Percentiles rank a stretch among this genome's conserved stretches.
phyloP scores from a whole-genome alignment of 2,113 vertebrate species.

The Silurus asotus region DNA sequence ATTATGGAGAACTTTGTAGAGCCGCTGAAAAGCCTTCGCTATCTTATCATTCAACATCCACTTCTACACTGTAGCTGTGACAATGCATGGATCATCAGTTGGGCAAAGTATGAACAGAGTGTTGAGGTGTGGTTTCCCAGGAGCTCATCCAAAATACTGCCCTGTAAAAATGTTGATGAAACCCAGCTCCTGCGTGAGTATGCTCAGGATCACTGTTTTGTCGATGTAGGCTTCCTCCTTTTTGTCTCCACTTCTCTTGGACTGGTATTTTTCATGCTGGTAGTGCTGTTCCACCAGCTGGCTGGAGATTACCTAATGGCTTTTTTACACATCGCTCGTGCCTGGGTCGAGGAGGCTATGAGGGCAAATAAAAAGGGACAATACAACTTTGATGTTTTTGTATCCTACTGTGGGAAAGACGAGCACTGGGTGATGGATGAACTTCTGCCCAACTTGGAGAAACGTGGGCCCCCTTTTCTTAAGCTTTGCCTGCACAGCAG shows the following conservation, averaged over 20 bases:
- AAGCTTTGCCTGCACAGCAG: conserved; percentile 36
- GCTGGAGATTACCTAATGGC: conserved; percentile 34
- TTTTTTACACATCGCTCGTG: conserved; percentile 33
- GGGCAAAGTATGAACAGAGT: conserved; percentile 23
- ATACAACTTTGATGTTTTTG: conserved; percentile 52
- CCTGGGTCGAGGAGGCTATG: conserved; percentile 35
- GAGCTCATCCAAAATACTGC: neutral
- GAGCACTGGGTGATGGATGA: conserved; percentile 53
- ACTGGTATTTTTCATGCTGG: conserved; percentile 34
- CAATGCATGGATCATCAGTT: conserved; percentile 27
- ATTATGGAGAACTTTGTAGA: conserved; percentile 34
- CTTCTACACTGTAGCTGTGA: conserved; percentile 37
- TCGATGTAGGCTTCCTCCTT: conserved; percentile 14
- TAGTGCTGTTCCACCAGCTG: conserved; percentile 34
- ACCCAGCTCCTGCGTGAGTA: neutral
- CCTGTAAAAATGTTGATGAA: neutral
- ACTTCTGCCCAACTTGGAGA: conserved; percentile 54
- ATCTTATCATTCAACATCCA: neutral
- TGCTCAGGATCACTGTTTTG: conserved; percentile 11
- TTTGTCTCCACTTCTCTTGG: conserved; percentile 9
- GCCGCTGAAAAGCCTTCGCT: conserved; percentile 22
- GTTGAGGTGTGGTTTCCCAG: neutral
- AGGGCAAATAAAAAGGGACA: conserved; percentile 5
- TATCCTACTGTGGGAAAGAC: conserved; percentile 55
- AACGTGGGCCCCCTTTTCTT: conserved; percentile 32